Percentiles rank a stretch among this genome's conserved stretches.
These are phyloP conservation scores for Trachelus tabidus DNA, from an alignment of 2,888 invertebrate species.

Conservation along the genomic window DNA sequence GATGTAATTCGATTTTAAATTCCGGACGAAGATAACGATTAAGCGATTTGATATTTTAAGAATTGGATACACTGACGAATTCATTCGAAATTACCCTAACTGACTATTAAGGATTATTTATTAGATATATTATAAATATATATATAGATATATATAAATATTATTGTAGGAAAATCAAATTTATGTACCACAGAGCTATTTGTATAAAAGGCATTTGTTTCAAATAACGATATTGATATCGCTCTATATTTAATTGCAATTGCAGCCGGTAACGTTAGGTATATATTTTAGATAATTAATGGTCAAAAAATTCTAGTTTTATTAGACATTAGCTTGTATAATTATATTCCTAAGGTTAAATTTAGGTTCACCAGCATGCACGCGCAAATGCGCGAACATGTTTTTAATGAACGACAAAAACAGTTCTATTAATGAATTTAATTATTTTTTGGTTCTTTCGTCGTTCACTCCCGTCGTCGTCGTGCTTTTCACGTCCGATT, in stretches of 20 bases:
- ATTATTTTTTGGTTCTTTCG: background rate
- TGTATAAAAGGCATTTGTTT: constrained; percentile 54
- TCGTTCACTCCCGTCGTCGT: background rate
- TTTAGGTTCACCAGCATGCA: constrained; percentile 17
- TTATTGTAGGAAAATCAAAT: constrained; percentile 49
- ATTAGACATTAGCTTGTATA: constrained; percentile 36
- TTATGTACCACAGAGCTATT: constrained; percentile 53
- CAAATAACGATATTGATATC: constrained; percentile 24
- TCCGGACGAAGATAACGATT: constrained; percentile 33
- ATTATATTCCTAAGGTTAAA: constrained; percentile 29
- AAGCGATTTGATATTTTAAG: constrained; percentile 46
- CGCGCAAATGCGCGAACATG: background rate
- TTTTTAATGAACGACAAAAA: background rate
- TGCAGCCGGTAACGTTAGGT: constrained; percentile 28
- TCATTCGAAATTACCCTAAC: background rate
- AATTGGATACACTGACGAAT: constrained; percentile 27
- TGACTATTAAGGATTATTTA: constrained; percentile 48
- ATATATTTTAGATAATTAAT: constrained; percentile 44
- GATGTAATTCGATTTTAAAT: constrained; percentile 28
- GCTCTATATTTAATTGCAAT: constrained; percentile 31
- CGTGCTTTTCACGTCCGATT: constrained; percentile 1
- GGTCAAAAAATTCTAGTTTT: constrained; percentile 36
- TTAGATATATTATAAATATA: constrained; percentile 44
- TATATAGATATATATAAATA: constrained; percentile 22
- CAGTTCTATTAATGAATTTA: background rate